Percentiles rank a stretch among this genome's conserved stretches.
phyloP scores from a whole-genome alignment of 2,113 vertebrate species.

The Eudyptes chrysolophus region DNA sequence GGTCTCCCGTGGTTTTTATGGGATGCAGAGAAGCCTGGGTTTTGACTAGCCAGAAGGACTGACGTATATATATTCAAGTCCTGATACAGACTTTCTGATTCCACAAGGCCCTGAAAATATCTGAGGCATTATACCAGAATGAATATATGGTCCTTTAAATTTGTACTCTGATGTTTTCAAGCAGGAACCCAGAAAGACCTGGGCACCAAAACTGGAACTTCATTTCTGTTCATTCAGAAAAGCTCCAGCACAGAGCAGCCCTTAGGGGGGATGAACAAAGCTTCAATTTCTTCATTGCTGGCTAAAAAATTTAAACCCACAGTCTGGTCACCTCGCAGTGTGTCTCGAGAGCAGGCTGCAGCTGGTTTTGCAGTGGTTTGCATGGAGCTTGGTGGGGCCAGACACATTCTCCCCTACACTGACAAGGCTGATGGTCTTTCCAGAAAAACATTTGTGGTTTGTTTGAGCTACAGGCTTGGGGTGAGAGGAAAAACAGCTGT shows the following conservation, averaged over 20 bases:
- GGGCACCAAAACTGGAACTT: not conserved
- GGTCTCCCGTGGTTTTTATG: not conserved
- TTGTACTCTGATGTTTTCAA: not conserved
- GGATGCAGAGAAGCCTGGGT: not conserved
- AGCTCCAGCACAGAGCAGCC: not conserved
- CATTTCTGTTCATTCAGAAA: not conserved
- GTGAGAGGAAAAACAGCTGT: not conserved
- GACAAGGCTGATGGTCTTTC: not conserved
- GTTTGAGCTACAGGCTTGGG: not conserved
- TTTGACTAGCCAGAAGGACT: not conserved
- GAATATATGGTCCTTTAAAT: not conserved
- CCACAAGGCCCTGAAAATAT: not conserved
- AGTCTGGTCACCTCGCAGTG: too few relatives aligned
- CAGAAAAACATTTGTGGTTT: not conserved
- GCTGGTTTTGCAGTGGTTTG: not conserved
- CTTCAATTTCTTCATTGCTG: not conserved
- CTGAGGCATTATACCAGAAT: too few relatives aligned
- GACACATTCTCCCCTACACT: not conserved
- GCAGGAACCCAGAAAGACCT: not conserved
- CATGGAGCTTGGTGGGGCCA: not conserved
- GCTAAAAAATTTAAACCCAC: not conserved
- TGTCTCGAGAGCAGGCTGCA: not conserved
- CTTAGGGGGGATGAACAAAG: too few relatives aligned
- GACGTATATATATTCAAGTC: too few relatives aligned
- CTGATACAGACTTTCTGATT: not conserved